Conservation (phyloP, 1,140 invertebrate species). For the Gonioctena quinquepunctata region DNA sequence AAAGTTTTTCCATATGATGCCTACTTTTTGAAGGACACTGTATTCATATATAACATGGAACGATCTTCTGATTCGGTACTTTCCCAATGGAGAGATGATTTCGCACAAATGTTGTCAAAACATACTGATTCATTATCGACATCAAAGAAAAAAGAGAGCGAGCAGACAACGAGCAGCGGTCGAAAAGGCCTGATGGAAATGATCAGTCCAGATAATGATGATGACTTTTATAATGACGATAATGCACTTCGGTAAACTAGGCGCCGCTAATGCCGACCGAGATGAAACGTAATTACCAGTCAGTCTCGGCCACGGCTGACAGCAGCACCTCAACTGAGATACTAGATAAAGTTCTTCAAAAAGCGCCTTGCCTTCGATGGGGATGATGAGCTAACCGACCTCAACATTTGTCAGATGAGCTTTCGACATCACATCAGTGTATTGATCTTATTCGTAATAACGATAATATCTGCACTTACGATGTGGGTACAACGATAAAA, state of each 20-base stretch:
- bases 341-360: constrained; percentile 33
- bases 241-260: constrained; percentile 47
- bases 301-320: constrained; percentile 33
- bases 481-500: no score
- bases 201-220: constrained; percentile 49
- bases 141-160: not conserved
- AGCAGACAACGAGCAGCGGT: not conserved
- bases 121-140: not conserved
- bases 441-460: no score
- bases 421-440: no score
- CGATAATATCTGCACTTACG: no score
- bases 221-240: constrained; percentile 52
- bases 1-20: no score
- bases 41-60: no score
- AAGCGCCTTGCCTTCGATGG: not conserved
- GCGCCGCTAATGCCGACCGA: constrained; percentile 47
- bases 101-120: not conserved
- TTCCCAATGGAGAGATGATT: not conserved
- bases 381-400: not conserved
- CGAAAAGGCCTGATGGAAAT: constrained; percentile 28
- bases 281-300: constrained; percentile 46
- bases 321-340: constrained; percentile 35
- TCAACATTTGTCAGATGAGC: not conserved
- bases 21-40: no score
- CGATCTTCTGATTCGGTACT: no score